A percentile compares a stretch with the other conserved stretches of the same genome.
Evolutionary conservation across 2,888 invertebrate species (phyloP).

Genomic region (Rhyacophila evoluta): DNA sequence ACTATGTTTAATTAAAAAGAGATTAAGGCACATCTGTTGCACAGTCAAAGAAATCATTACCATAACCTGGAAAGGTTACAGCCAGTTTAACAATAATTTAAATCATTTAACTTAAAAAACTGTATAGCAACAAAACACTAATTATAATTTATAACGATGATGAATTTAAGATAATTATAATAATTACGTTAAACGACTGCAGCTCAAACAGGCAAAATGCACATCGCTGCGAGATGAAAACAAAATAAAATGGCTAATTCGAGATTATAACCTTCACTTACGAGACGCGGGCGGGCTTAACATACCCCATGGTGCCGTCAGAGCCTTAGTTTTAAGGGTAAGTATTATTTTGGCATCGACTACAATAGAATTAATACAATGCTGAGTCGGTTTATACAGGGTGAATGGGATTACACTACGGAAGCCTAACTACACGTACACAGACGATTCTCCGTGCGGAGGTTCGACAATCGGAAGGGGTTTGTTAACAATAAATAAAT

Average conservation of each 20-base stretch:
- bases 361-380: conserved; percentile 22
- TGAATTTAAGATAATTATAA: conserved; percentile 8
- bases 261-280: background rate
- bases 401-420: conserved; percentile 9
- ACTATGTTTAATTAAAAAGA: background rate
- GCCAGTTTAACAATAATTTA: background rate
- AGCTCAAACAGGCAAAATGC: background rate
- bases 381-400: conserved; percentile 22
- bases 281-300: background rate
- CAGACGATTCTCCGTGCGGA: background rate
- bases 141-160: background rate
- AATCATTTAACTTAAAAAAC: background rate
- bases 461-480: background rate
- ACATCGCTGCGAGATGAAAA: background rate
- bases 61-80: background rate
- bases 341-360: background rate
- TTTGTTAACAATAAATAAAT: conserved; percentile 28
- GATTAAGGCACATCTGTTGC: conserved; percentile 36
- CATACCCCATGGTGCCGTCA: background rate
- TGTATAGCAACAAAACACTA: background rate
- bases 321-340: no score
- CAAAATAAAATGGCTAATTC: background rate
- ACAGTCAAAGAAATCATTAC: conserved; percentile 27
- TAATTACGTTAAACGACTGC: background rate
- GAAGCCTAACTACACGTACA: conserved; percentile 17